phyloP scores from a whole-genome alignment of 2,113 vertebrate species.

The Spermophilus dauricus region DNA sequence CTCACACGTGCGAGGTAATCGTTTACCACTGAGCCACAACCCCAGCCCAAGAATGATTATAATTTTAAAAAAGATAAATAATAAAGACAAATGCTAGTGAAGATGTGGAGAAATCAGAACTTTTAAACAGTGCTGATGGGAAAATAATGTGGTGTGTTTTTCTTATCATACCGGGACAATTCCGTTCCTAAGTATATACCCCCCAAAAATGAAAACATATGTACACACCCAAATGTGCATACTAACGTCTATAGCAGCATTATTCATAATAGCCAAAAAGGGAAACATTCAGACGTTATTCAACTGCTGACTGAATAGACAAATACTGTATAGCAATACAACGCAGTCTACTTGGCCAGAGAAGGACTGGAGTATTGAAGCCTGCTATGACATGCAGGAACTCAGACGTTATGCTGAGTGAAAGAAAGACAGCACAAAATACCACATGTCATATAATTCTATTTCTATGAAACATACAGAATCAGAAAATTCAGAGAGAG shows the following conservation, averaged over 20 bases:
- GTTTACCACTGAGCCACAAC: no score
- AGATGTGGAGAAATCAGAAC: background rate
- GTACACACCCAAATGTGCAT: background rate
- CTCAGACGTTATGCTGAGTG: background rate
- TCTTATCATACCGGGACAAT: background rate
- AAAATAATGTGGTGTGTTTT: background rate
- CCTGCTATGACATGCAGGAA: accelerated
- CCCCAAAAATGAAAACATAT: background rate
- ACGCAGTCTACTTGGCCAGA: background rate
- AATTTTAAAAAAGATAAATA: background rate
- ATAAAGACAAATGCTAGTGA: background rate
- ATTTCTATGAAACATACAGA: background rate
- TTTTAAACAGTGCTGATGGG: background rate
- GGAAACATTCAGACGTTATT: background rate
- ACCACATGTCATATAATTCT: no score
- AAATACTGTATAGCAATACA: accelerated
- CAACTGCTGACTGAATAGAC: background rate
- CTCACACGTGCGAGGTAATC: no score
- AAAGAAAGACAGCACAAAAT: background rate
- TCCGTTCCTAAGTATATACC: background rate
- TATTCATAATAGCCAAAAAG: background rate
- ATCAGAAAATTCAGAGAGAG: background rate
- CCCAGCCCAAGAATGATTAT: background rate
- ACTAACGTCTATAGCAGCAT: background rate
- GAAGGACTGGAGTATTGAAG: background rate